Conservation (phyloP, 1,140 invertebrate genomes). For the Lasioglossum baleicum region DNA sequence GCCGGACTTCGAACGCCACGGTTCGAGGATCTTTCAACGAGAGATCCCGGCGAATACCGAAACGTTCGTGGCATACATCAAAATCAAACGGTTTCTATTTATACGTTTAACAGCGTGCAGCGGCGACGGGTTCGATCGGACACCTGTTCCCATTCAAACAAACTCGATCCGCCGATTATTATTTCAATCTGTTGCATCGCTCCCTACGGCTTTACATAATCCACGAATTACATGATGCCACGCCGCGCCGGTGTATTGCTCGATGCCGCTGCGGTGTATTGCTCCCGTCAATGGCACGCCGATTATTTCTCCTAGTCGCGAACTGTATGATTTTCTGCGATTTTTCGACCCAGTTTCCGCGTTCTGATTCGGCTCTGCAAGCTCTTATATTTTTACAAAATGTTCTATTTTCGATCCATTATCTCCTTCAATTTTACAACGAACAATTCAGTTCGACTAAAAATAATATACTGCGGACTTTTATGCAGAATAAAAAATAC, state of each 20-base stretch:
- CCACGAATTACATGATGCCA: not conserved
- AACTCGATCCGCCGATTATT: conserved; percentile 57
- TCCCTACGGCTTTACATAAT: conserved; percentile 18
- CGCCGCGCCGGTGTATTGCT: not conserved
- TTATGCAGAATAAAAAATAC: too few relatives aligned
- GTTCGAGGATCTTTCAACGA: conserved; percentile 26
- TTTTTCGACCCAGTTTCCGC: not conserved
- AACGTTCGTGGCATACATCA: conserved; percentile 67
- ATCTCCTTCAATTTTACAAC: too few relatives aligned
- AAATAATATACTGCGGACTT: too few relatives aligned
- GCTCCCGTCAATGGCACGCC: not conserved
- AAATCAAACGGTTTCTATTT: conserved; percentile 76
- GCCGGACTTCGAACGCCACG: not conserved
- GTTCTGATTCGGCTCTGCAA: not conserved
- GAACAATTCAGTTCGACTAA: too few relatives aligned
- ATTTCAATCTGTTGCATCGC: conserved; percentile 53
- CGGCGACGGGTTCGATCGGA: conserved; percentile 62
- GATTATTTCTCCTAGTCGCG: not conserved
- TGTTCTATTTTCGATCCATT: too few relatives aligned
- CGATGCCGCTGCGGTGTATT: not conserved
- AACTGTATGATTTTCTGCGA: not conserved
- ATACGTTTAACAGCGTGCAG: conserved; percentile 64
- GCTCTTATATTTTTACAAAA: too few relatives aligned
- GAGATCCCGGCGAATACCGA: conserved; percentile 64
- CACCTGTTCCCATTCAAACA: conserved; percentile 68